Percentiles rank a stretch among this genome's conserved stretches.
Conservation (phyloP, 1,140 invertebrate species). For the Argopecten irradians region DNA sequence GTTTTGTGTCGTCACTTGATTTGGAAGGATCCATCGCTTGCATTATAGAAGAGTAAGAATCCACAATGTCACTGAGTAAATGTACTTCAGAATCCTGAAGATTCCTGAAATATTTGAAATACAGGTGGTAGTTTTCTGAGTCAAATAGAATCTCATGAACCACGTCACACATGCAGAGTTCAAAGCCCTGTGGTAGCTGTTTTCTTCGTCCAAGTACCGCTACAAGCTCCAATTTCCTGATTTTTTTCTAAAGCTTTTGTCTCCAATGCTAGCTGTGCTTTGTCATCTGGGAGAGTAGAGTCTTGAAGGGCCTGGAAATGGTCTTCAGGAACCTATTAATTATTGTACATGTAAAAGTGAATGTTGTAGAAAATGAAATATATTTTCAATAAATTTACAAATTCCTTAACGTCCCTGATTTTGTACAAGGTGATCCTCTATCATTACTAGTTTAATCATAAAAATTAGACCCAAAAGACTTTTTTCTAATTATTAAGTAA, state of each 20-base stretch:
- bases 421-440: too few species aligned
- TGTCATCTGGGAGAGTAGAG: constrained; percentile 58
- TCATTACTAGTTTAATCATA: too few species aligned
- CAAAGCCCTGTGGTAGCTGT: constrained; percentile 69
- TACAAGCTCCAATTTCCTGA: constrained; percentile 94
- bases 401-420: too few species aligned
- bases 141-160: constrained; percentile 68
- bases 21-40: constrained; percentile 54
- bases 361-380: background rate
- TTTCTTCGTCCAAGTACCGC: constrained; percentile 80
- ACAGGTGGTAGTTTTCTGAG: constrained; percentile 65
- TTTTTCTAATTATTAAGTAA: too few species aligned
- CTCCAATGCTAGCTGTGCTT: constrained; percentile 95
- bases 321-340: constrained; percentile 60
- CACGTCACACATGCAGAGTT: constrained; percentile 70
- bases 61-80: constrained; percentile 63
- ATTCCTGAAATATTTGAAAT: constrained; percentile 68
- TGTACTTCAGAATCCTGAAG: constrained; percentile 62
- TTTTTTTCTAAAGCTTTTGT: constrained; percentile 95
- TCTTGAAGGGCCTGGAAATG: constrained; percentile 59
- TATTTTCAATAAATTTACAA: too few species aligned
- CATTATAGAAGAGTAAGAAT: constrained; percentile 67
- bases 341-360: background rate
- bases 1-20: constrained; percentile 45
- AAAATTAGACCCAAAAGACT: too few species aligned